A percentile compares a stretch with the other conserved stretches of the same genome.
Conservation (phyloP, 2,888 invertebrate species). For the Himalopsyche tibetana region DNA sequence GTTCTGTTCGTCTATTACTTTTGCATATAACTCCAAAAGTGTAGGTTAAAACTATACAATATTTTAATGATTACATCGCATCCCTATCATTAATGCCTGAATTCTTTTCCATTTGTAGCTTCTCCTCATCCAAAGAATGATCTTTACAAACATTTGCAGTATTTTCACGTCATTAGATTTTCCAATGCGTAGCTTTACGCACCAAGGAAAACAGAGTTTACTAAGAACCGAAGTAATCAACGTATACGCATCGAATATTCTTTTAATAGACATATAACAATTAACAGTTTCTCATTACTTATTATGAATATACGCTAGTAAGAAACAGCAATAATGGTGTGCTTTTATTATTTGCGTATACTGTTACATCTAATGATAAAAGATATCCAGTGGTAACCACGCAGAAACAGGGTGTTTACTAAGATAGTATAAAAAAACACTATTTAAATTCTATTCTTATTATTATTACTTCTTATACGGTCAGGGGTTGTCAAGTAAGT, state of each 20-base stretch:
- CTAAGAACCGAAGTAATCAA: neutral
- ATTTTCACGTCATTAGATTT: neutral
- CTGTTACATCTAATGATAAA: neutral
- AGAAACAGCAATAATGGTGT: neutral
- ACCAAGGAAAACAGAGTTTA: neutral
- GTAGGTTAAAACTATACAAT: too few relatives aligned
- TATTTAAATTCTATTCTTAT: neutral
- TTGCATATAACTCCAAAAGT: too few relatives aligned
- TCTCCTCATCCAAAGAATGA: too few relatives aligned
- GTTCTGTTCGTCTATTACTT: too few relatives aligned
- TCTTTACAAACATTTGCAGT: too few relatives aligned
- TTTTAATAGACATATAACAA: neutral
- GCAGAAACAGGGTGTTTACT: neutral
- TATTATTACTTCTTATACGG: too few relatives aligned
- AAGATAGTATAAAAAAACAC: neutral
- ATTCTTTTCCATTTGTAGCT: too few relatives aligned
- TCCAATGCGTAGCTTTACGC: neutral
- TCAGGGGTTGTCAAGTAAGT: too few relatives aligned
- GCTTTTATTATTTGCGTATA: neutral
- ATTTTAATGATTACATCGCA: too few relatives aligned
- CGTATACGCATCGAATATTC: constrained; percentile 16
- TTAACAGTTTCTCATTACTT: constrained; percentile 12
- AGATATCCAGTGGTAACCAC: neutral
- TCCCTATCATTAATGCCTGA: too few relatives aligned
- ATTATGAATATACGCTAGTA: neutral